These are phyloP conservation scores for Phrynocephalus vlangalii DNA, from an alignment of 2,797 vertebrate genomes.

Conservation along the genomic window DNA sequence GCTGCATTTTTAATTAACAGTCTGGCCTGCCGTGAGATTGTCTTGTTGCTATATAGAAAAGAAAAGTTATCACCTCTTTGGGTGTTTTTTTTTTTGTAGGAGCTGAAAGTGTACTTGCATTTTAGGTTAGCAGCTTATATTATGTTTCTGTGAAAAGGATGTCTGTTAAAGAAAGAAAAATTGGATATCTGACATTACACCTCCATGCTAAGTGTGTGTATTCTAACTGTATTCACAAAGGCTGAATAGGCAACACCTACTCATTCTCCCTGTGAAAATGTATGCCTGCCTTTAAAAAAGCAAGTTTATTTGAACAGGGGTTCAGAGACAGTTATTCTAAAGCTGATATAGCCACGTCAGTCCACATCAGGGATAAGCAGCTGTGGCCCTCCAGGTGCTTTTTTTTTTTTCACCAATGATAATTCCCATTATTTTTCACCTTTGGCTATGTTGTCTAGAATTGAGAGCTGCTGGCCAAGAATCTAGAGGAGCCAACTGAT, in stretches of 20 bases:
- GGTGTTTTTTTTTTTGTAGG: not conserved
- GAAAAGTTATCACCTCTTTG: not conserved
- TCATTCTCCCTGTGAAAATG: not conserved
- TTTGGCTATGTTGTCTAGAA: no score
- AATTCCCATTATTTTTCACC: no score
- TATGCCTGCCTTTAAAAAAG: not conserved
- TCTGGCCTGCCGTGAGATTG: not conserved
- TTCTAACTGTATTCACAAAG: not conserved
- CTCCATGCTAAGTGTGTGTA: not conserved
- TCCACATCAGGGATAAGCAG: not conserved
- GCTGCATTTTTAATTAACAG: slow-evolving; percentile 42
- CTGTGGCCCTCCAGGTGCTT: not conserved
- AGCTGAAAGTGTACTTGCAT: not conserved
- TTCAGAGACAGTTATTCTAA: not conserved
- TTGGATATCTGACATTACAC: not conserved
- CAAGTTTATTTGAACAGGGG: not conserved
- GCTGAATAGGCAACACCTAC: not conserved
- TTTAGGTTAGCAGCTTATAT: not conserved
- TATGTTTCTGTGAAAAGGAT: not conserved
- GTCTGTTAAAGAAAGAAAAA: not conserved
- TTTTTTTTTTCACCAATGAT: no score
- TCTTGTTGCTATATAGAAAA: not conserved
- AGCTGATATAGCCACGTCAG: not conserved
- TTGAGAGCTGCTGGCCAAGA: no score
- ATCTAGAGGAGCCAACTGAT: no score